Evolutionary conservation across 2,113 vertebrate genomes (phyloP).

Genomic region (Herpetotheres cachinnans): DNA sequence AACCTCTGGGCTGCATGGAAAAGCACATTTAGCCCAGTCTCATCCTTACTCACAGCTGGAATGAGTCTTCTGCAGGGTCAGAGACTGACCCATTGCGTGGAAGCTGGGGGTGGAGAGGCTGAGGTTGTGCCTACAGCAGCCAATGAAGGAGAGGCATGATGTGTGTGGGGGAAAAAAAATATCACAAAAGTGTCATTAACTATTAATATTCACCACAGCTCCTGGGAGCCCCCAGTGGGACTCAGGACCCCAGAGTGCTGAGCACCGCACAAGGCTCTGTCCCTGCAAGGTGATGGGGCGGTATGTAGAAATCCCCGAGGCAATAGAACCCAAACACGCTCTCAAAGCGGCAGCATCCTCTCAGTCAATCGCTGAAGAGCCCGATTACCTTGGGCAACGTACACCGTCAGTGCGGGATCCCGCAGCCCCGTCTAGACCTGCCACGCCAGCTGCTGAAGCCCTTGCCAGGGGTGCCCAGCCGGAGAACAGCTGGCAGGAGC

Average conservation of each 20-base stretch:
- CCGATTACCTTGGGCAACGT: neutral
- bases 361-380: neutral
- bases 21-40: neutral
- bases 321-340: rapidly evolving
- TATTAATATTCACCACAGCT: neutral
- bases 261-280: neutral
- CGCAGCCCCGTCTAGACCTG: neutral
- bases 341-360: neutral
- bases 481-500: neutral
- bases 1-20: neutral
- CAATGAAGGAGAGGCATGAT: neutral
- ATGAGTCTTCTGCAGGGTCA: neutral
- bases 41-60: neutral
- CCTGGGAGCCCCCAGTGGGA: neutral
- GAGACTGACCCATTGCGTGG: neutral
- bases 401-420: neutral
- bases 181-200: neutral
- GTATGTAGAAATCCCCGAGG: neutral
- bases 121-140: neutral
- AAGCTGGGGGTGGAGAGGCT: neutral
- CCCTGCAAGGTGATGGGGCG: rapidly evolving
- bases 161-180: neutral
- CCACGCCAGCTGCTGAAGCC: neutral
- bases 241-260: neutral
- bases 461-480: neutral